A percentile compares a stretch with the other conserved stretches of the same genome.
Conservation (phyloP, 1,140 invertebrate genomes). For the Drosophila ogumai region DNA sequence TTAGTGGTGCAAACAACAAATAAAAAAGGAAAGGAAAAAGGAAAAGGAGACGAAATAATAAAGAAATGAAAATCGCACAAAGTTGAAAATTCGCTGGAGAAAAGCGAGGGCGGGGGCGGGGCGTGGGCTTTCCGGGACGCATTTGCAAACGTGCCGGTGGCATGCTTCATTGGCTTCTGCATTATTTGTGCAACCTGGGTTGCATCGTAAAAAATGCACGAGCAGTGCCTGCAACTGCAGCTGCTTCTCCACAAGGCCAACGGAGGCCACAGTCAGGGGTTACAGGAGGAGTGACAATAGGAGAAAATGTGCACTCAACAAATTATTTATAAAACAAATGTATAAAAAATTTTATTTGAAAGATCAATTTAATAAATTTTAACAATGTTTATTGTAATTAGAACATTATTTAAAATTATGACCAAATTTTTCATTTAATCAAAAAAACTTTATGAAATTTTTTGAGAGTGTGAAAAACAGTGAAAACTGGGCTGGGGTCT, state of each 20-base stretch:
- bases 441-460: not conserved
- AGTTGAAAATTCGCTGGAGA: slow-evolving; percentile 69
- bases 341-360: not conserved
- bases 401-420: not conserved
- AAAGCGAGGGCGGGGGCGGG: not conserved
- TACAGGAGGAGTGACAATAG: slow-evolving; percentile 2
- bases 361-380: not conserved
- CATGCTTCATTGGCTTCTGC: slow-evolving; percentile 82
- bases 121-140: slow-evolving; percentile 27
- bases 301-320: not conserved
- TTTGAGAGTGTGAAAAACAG: not conserved
- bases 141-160: slow-evolving; percentile 62
- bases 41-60: slow-evolving; percentile 47
- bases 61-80: slow-evolving; percentile 63
- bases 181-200: slow-evolving; percentile 81
- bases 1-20: slow-evolving; percentile 46
- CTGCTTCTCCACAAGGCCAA: slow-evolving; percentile 37
- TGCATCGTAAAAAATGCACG: slow-evolving; percentile 80
- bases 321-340: not conserved
- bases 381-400: not conserved
- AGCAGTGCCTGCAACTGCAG: slow-evolving; percentile 54
- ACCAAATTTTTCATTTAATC: no score
- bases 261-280: slow-evolving; percentile 1
- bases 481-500: slow-evolving; percentile 12
- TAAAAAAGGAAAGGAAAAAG: slow-evolving; percentile 3